These are phyloP conservation scores for Drosophila biarmipes DNA, from an alignment of 1,140 invertebrate species.

Conservation along the genomic window DNA sequence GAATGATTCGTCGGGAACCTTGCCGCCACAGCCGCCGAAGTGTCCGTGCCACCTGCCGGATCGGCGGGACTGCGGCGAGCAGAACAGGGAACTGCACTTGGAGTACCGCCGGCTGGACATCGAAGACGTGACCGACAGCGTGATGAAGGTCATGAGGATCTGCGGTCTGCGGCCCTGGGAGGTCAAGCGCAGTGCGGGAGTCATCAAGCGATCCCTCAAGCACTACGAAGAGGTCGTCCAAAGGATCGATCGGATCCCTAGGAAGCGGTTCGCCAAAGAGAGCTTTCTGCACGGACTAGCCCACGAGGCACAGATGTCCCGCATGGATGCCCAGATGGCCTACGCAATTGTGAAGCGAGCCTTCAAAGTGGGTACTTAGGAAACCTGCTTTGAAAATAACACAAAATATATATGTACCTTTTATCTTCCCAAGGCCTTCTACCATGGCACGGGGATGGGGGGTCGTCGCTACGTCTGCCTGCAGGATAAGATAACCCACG, in stretches of 20 bases:
- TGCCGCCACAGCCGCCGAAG: background rate
- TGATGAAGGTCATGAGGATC: slow-evolving; percentile 69
- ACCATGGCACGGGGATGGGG: slow-evolving; percentile 47
- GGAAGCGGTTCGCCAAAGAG: slow-evolving; percentile 70
- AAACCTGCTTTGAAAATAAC: too few relatives aligned
- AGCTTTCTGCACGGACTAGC: slow-evolving; percentile 69
- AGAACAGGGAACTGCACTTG: background rate
- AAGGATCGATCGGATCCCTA: slow-evolving; percentile 58
- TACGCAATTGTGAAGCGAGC: slow-evolving; percentile 72
- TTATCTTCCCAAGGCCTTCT: slow-evolving; percentile 44
- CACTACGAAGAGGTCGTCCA: slow-evolving; percentile 66
- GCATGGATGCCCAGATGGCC: slow-evolving; percentile 69
- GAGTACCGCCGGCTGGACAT: slow-evolving; percentile 31
- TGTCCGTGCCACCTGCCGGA: slow-evolving; percentile 33
- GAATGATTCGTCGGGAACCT: background rate
- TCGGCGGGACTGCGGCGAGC: background rate
- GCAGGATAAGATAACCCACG: slow-evolving; percentile 21
- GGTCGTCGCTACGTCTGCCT: slow-evolving; percentile 16
- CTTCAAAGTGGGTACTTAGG: slow-evolving; percentile 31
- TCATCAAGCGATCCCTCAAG: slow-evolving; percentile 51
- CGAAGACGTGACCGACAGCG: slow-evolving; percentile 57
- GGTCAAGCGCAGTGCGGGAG: slow-evolving; percentile 36
- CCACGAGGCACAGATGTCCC: slow-evolving; percentile 56
- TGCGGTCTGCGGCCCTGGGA: slow-evolving; percentile 58
- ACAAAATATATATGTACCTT: too few relatives aligned